These are phyloP conservation scores for Callosobruchus maculatus DNA, from an alignment of 2,888 invertebrate genomes.

Conservation along the genomic window DNA sequence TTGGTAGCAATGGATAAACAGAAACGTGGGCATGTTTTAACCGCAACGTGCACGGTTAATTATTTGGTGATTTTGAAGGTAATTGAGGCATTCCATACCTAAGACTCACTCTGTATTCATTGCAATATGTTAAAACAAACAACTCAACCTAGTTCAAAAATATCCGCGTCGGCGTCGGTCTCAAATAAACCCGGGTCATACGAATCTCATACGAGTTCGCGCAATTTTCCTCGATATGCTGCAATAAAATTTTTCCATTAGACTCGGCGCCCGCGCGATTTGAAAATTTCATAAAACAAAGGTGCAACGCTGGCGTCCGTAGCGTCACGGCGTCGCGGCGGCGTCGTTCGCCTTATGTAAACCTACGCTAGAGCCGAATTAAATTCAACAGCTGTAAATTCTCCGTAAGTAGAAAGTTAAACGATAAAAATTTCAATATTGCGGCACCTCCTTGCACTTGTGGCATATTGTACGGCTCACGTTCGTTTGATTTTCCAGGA, in stretches of 20 bases:
- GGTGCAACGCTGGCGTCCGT: neutral
- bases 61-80: too few relatives aligned
- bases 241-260: neutral
- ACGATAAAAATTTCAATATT: conserved; percentile 34
- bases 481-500: neutral
- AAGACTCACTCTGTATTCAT: too few relatives aligned
- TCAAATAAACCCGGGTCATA: neutral
- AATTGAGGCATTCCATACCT: too few relatives aligned
- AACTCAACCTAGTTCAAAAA: neutral
- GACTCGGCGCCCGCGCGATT: neutral
- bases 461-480: neutral
- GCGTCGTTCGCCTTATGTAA: neutral
- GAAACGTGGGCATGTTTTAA: too few relatives aligned
- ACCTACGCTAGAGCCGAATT: conserved; percentile 8
- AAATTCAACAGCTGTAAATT: conserved; percentile 24
- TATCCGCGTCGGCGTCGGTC: neutral
- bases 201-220: neutral
- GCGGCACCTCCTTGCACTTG: conserved; percentile 15
- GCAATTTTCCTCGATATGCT: neutral
- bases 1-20: too few relatives aligned
- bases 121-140: too few relatives aligned
- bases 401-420: conserved; percentile 24
- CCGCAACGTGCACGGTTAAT: too few relatives aligned
- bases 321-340: too few relatives aligned
- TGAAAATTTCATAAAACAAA: neutral